Percentiles rank a stretch among this genome's conserved stretches.
These are phyloP conservation scores for Oryzias dopingdopingensis DNA, from an alignment of 2,797 vertebrate genomes.

Conservation along the genomic window DNA sequence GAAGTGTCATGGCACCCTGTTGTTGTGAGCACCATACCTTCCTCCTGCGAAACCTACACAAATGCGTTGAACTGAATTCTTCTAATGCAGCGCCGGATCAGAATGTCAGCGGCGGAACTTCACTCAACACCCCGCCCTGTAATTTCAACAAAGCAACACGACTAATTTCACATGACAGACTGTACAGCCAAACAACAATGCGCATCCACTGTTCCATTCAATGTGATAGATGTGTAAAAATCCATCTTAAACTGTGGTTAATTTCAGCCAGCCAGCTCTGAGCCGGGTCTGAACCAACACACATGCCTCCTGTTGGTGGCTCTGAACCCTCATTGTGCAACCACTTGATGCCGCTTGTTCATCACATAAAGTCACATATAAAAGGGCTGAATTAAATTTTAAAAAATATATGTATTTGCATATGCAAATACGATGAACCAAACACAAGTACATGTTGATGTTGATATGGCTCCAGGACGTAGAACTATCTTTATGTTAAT, in stretches of 20 bases:
- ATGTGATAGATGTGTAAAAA: slow-evolving; percentile 63
- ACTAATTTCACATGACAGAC: slow-evolving; percentile 70
- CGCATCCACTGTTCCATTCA: slow-evolving; percentile 61
- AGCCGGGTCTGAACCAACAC: slow-evolving; percentile 66
- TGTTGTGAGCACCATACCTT: slow-evolving; percentile 75
- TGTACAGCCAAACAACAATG: slow-evolving; percentile 59
- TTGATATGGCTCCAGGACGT: slow-evolving; percentile 74
- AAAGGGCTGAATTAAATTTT: slow-evolving; percentile 66
- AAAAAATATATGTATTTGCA: slow-evolving; percentile 61
- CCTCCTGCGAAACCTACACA: slow-evolving; percentile 77
- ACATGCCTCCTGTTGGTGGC: slow-evolving; percentile 64
- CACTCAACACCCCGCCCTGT: slow-evolving; percentile 55
- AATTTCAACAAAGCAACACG: slow-evolving; percentile 65
- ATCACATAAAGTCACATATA: slow-evolving; percentile 73
- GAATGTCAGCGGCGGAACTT: slow-evolving; percentile 73
- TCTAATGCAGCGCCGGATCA: slow-evolving; percentile 76
- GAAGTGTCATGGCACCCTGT: slow-evolving; percentile 78
- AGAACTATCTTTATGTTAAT: slow-evolving; percentile 77
- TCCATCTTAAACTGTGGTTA: slow-evolving; percentile 71
- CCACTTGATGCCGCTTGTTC: slow-evolving; percentile 77
- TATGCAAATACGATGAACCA: slow-evolving; percentile 73
- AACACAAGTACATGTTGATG: slow-evolving; percentile 73
- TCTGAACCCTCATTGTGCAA: slow-evolving; percentile 66
- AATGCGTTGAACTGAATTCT: slow-evolving; percentile 77
- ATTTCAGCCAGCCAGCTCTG: slow-evolving; percentile 63